phyloP scores from a whole-genome alignment of 2,888 invertebrate genomes.

The Cheilosia impressa region DNA sequence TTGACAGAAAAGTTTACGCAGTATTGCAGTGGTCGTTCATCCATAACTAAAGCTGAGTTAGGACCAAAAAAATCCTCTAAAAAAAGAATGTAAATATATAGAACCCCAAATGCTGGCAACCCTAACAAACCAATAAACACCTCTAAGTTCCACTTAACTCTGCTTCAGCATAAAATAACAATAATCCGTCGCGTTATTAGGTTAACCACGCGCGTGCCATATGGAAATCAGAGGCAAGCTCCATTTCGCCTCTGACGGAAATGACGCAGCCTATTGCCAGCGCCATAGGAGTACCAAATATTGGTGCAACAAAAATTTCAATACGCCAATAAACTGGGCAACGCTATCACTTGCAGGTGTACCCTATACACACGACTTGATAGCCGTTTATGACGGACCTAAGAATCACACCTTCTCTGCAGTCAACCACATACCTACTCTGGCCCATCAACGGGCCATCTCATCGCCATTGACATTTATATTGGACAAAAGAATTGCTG shows the following conservation, averaged over 20 bases:
- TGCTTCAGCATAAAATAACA: slow-evolving; percentile 35
- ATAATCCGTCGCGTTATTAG: slow-evolving; percentile 35
- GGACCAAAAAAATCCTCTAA: too few relatives aligned
- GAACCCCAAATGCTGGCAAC: not conserved
- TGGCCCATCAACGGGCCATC: slow-evolving; percentile 5
- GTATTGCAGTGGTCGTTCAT: too few relatives aligned
- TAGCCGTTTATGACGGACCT: not conserved
- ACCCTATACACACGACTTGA: not conserved
- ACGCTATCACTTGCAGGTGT: slow-evolving; percentile 52
- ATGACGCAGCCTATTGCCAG: slow-evolving; percentile 11
- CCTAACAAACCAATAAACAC: slow-evolving; percentile 33
- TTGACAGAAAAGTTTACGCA: too few relatives aligned
- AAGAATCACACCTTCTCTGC: slow-evolving; percentile 35
- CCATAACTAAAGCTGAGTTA: too few relatives aligned
- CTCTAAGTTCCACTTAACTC: slow-evolving; percentile 24
- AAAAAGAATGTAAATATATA: not conserved
- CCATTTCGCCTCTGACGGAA: not conserved
- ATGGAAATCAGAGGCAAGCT: slow-evolving; percentile 21
- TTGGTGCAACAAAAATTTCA: slow-evolving; percentile 54
- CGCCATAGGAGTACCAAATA: slow-evolving; percentile 34
- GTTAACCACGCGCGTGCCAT: slow-evolving; percentile 53
- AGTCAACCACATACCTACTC: not conserved
- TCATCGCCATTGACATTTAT: slow-evolving; percentile 64
- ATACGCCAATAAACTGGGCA: slow-evolving; percentile 48
- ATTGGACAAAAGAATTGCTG: slow-evolving; percentile 33